phyloP scores from a whole-genome alignment of 2,888 invertebrate species.

The Ophion costatus region DNA sequence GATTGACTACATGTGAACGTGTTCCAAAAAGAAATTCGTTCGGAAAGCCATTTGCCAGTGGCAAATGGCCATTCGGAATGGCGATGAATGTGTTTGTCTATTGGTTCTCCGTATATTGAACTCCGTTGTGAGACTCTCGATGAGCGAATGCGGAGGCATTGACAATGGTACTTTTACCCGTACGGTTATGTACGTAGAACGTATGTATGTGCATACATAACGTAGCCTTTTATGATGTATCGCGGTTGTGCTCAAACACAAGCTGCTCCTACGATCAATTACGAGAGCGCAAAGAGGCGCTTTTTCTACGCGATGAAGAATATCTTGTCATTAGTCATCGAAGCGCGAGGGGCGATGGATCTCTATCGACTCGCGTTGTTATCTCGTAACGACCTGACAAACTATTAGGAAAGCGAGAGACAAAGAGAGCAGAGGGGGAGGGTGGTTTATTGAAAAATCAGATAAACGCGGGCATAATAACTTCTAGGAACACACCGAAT shows the following conservation, averaged over 20 bases:
- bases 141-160: slow-evolving; percentile 1
- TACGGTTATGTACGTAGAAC: neutral
- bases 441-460: slow-evolving; percentile 29
- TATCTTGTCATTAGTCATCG: slow-evolving; percentile 54
- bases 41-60: slow-evolving; percentile 11
- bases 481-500: neutral
- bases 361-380: slow-evolving; percentile 30
- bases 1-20: neutral
- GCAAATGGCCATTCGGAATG: slow-evolving; percentile 12
- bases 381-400: slow-evolving; percentile 31
- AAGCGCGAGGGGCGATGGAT: slow-evolving; percentile 26
- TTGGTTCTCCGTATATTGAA: neutral
- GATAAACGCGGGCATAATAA: slow-evolving; percentile 20
- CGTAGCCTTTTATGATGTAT: slow-evolving; percentile 40
- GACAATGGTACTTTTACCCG: slow-evolving; percentile 23
- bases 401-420: slow-evolving; percentile 1
- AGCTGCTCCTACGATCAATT: slow-evolving; percentile 52
- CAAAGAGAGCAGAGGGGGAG: neutral
- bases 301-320: slow-evolving; percentile 29
- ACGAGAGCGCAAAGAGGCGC: slow-evolving; percentile 2
- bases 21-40: slow-evolving; percentile 2
- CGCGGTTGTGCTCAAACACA: slow-evolving; percentile 30
- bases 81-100: slow-evolving; percentile 18
- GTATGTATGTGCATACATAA: slow-evolving; percentile 11
- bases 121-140: neutral